Base-by-base conservation (phyloP, 1,140 invertebrate genomes). In the Helicoverpa armigera region DNA sequence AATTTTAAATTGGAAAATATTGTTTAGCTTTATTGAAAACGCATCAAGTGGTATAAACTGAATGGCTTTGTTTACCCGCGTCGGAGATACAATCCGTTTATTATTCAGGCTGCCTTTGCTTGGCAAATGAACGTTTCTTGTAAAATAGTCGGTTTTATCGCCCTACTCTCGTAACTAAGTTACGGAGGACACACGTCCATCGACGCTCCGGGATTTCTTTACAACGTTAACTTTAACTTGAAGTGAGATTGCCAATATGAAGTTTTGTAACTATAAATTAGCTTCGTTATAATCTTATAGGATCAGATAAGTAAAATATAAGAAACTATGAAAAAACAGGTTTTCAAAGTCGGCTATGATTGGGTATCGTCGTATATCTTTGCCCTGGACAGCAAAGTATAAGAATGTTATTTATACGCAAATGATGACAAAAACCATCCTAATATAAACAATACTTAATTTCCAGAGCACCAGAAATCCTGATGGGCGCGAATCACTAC, bases 401-500 rank as follows among this genome's bases (percentile, higher is more conserved):
- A 35, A 3, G 1, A 35, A 35, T 35, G 1, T 35, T 35, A 35
- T 35, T 35, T 35, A 3, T 5, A 35, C 7, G 1, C 23, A 23
- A 23, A 23, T 23, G 23, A 54, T 54, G 5, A 0, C 53, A 54
- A 43, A n/a, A 54, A 54, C n/a, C n/a, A 54, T 54, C 0, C n/a
- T 29, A 29, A 16, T 31, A 48, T 23, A 3, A 67, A 69, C 3
- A 51, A 7, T 31, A 16, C 14, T n/a, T 9, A 31, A 48, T 82
- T 94, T 94, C 10, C 91, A 95, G 99, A 80, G 99, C 99, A 4
- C 99, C 99, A 14, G 99, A 99, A 96, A 98, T 99, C 85, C 96
- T 99, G 29, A 99, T 99, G 97, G 99, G 99, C 43, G 99, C 99
- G 4, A 97, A 98, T 86, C 99, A 99, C 95, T 99, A 99, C 95